These are phyloP conservation scores for Grus americana DNA, from an alignment of 2,113 vertebrate species.

Conservation along the genomic window DNA sequence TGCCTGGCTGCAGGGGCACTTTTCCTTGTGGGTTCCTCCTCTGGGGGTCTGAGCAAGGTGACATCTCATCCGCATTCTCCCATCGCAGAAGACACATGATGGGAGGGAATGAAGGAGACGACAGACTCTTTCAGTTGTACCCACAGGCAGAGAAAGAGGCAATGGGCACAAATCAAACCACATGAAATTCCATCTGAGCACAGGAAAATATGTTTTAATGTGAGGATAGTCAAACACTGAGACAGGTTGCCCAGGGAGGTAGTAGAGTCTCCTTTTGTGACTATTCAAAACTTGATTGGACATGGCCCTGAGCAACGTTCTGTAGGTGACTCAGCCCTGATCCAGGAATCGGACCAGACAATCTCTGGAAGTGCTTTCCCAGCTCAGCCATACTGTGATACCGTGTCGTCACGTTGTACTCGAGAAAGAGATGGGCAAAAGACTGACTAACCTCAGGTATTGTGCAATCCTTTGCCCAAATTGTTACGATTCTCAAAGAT, in stretches of 20 bases:
- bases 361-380: background rate
- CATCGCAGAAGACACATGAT: background rate
- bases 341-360: background rate
- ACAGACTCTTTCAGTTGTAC: background rate
- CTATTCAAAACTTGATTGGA: background rate
- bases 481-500: background rate
- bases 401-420: fast-evolving
- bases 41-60: background rate
- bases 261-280: background rate
- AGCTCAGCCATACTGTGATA: background rate
- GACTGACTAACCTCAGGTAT: background rate
- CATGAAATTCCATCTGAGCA: background rate
- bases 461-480: background rate
- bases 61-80: background rate
- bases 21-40: background rate
- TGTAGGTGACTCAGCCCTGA: background rate
- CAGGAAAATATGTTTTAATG: background rate
- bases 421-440: background rate
- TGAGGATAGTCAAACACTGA: background rate
- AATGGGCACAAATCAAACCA: background rate
- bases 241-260: background rate
- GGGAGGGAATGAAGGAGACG: background rate
- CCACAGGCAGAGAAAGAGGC: background rate
- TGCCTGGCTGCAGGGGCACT: background rate
- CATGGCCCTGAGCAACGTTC: background rate